Conservation (phyloP, 2,888 invertebrate species). For the Hofmannophila pseudospretella region DNA sequence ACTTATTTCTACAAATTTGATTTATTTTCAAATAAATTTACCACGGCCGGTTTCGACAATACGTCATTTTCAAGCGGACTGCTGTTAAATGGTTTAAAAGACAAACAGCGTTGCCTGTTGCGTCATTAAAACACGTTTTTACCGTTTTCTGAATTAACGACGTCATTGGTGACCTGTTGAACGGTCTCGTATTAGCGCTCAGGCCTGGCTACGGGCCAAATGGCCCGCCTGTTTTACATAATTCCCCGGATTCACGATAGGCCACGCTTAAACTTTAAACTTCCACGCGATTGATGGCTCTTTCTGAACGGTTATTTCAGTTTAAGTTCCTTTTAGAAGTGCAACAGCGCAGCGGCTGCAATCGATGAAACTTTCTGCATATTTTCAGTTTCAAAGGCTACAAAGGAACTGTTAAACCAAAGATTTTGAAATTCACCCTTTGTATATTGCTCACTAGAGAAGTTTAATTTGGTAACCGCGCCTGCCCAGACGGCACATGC, state of each 20-base stretch:
- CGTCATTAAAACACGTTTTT: conserved; percentile 1
- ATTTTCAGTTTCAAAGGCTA: not conserved
- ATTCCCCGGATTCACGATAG: conserved; percentile 32
- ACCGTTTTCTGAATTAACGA: conserved; percentile 10
- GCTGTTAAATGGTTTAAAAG: too few relatives aligned
- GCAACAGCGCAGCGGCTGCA: not conserved
- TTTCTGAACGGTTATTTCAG: conserved; percentile 20
- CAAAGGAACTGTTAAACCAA: too few relatives aligned
- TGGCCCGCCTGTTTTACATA: conserved; percentile 33
- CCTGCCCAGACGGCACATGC: too few relatives aligned
- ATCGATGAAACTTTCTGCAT: not conserved
- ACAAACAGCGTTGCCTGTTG: too few relatives aligned
- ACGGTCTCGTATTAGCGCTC: conserved; percentile 15
- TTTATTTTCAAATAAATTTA: too few relatives aligned
- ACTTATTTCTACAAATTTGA: too few relatives aligned
- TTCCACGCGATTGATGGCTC: conserved; percentile 33
- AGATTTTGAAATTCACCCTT: too few relatives aligned
- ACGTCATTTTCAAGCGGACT: too few relatives aligned
- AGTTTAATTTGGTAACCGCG: too few relatives aligned
- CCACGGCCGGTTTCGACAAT: too few relatives aligned
- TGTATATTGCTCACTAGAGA: too few relatives aligned
- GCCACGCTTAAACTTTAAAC: conserved; percentile 30
- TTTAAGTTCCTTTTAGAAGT: conserved; percentile 2
- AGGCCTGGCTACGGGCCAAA: conserved; percentile 34
- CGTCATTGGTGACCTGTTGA: conserved; percentile 38